phyloP scores from a whole-genome alignment of 2,888 invertebrate species.

The Drosophila atripex region DNA sequence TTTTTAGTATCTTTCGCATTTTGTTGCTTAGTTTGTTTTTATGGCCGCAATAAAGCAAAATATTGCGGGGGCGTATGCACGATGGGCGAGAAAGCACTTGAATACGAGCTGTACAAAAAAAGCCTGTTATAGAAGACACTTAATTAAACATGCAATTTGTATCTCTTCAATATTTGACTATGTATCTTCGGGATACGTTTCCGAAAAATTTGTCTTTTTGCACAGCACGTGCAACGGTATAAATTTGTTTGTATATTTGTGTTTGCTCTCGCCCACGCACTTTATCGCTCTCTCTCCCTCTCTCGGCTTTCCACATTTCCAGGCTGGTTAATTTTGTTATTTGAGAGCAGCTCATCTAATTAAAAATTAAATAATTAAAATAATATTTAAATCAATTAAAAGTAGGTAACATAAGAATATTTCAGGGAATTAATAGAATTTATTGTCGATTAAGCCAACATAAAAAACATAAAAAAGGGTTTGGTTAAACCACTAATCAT shows the following conservation, averaged over 20 bases:
- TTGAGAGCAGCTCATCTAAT: too few relatives aligned
- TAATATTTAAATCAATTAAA: too few relatives aligned
- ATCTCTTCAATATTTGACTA: slow-evolving; percentile 7
- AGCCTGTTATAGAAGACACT: slow-evolving; percentile 47
- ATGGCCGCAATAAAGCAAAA: slow-evolving; percentile 41
- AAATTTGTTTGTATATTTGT: slow-evolving; percentile 5
- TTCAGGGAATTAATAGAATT: too few relatives aligned
- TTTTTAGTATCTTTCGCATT: slow-evolving; percentile 27
- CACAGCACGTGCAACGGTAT: slow-evolving; percentile 61
- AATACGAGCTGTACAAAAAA: slow-evolving; percentile 44
- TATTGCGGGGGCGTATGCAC: slow-evolving; percentile 70
- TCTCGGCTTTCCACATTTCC: too few relatives aligned
- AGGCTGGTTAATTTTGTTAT: too few relatives aligned
- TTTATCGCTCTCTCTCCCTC: neutral
- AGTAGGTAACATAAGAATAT: too few relatives aligned
- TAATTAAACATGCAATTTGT: slow-evolving; percentile 59
- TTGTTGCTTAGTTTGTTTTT: slow-evolving; percentile 36
- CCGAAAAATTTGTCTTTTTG: slow-evolving; percentile 6
- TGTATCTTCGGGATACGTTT: slow-evolving; percentile 8
- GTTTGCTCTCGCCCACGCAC: slow-evolving; percentile 16
- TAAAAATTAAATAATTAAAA: too few relatives aligned
- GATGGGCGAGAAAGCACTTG: slow-evolving; percentile 61
- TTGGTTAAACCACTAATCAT: too few relatives aligned
- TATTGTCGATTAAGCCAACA: too few relatives aligned
- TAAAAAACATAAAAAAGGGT: too few relatives aligned